Evolutionary conservation across 2,113 vertebrate species (phyloP).

Genomic region (Myiopsitta monachus): DNA sequence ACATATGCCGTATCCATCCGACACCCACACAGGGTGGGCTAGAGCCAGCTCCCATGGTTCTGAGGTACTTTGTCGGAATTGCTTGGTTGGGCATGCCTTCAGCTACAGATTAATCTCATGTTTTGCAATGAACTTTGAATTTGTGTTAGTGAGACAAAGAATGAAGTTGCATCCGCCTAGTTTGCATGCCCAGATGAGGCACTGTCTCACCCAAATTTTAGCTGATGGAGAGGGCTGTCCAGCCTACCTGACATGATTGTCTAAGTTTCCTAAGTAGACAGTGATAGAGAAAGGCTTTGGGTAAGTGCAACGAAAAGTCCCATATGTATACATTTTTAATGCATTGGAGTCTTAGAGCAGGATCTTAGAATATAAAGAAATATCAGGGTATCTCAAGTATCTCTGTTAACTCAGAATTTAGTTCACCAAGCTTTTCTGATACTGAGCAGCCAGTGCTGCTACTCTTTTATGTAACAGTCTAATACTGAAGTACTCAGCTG

Average conservation of each 20-base stretch:
- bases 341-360: not conserved
- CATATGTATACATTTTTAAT: not conserved
- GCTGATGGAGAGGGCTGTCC: not conserved
- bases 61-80: not conserved
- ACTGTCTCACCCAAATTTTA: not conserved
- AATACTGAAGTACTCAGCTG: not conserved
- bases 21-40: not conserved
- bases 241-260: not conserved
- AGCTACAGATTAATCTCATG: not conserved
- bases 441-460: not conserved
- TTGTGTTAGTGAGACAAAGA: not conserved
- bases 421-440: not conserved
- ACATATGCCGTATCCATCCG: not conserved
- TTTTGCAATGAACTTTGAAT: not conserved
- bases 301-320: not conserved
- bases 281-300: not conserved
- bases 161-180: not conserved
- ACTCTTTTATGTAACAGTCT: not conserved
- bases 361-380: not conserved
- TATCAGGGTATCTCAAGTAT: not conserved
- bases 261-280: not conserved
- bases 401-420: not conserved
- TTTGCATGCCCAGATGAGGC: not conserved
- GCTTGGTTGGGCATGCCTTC: not conserved
- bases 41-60: not conserved